Evolutionary conservation across 2,888 invertebrate species (phyloP), one percentile per base, ranked within the genome.

Genomic region (Melanostoma scalare): DNA sequence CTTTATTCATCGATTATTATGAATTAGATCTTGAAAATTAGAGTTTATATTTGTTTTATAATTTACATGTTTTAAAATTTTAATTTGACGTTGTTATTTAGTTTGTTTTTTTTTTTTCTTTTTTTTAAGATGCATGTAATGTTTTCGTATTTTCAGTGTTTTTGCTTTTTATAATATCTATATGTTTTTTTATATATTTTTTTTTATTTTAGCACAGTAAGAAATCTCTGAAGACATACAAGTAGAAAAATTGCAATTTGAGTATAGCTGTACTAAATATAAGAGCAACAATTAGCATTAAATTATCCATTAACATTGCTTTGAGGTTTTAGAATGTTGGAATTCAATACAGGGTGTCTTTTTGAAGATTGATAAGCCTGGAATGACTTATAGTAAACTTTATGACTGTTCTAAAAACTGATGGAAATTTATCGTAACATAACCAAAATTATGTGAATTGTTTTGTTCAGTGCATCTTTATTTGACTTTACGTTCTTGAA

Each of bases 31-130:
- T 86, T 85, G 80, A 85, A 86, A 85, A 85, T 78, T 65, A 58
- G 60, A 74, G 9, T 46, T 68, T 77, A 20, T 20, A 20, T 20
- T 65, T 71, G 53, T 38, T 58, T 80, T 72, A 30, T 50, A 40
- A 63, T 65, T 71, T 55, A 80, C 60, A 71, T 78, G 69, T 67
- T 86, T 86, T 86, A 86, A 87, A 80, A 65, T 67, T 87, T 85
- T 86, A 85, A 86, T 88, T 87, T 87, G 87, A 88, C 80, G 74
- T 87, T 85, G 63, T 86, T 86, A 86, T 67, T 20, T 58, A 65
- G 30, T 61, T 44, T 61, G 52, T 74, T 40, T 53, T 73, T 65
- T 48, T 73, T 80, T 73, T 78, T 53, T n/a, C n/a, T 86, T 65
- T 30, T 36, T 5, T 44, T 65, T 74, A 63, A 78, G 46, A 61